Evolutionary conservation across 2,888 invertebrate species (phyloP).

Genomic region (Chromoteleia sp.): DNA sequence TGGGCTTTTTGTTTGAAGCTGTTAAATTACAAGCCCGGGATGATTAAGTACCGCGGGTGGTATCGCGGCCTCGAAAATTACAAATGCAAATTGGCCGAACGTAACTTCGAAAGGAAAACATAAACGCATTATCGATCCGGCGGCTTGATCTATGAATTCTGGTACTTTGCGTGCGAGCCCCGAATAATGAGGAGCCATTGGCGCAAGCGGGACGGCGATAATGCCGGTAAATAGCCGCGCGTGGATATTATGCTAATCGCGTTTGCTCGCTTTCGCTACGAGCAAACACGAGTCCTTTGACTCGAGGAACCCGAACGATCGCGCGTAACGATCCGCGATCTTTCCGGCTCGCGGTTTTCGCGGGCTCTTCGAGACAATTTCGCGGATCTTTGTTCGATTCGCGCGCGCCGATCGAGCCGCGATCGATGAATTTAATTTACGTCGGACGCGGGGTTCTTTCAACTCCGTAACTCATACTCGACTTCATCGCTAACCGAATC

Average conservation of each 20-base stretch:
- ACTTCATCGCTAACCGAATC: conserved; percentile 32
- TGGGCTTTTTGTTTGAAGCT: conserved; percentile 12
- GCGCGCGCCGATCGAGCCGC: conserved; percentile 21
- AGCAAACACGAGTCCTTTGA: conserved; percentile 41
- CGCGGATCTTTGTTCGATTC: conserved; percentile 30
- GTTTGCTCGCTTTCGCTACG: conserved; percentile 52
- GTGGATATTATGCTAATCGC: conserved; percentile 65
- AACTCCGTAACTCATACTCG: conserved; percentile 8
- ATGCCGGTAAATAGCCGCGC: conserved; percentile 64
- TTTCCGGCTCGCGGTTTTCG: conserved; percentile 11
- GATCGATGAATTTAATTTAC: conserved; percentile 37
- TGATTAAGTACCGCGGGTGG: conserved; percentile 46
- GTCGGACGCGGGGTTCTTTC: conserved; percentile 4
- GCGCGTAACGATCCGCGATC: conserved; percentile 39
- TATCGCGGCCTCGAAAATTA: conserved; percentile 51
- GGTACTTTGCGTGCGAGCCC: conserved; percentile 54
- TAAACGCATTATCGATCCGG: conserved; percentile 65
- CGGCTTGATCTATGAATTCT: conserved; percentile 58
- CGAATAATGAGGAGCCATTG: conserved; percentile 48
- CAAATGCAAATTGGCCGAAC: conserved; percentile 60
- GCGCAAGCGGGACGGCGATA: conserved; percentile 40
- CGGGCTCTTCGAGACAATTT: conserved; percentile 6
- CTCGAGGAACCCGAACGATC: conserved; percentile 1
- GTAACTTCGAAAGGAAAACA: conserved; percentile 58
- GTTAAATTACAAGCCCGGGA: conserved; percentile 44